Evolutionary conservation across 1,140 invertebrate species (phyloP), one percentile per base, ranked within the genome.

Genomic region (Physella acuta): DNA sequence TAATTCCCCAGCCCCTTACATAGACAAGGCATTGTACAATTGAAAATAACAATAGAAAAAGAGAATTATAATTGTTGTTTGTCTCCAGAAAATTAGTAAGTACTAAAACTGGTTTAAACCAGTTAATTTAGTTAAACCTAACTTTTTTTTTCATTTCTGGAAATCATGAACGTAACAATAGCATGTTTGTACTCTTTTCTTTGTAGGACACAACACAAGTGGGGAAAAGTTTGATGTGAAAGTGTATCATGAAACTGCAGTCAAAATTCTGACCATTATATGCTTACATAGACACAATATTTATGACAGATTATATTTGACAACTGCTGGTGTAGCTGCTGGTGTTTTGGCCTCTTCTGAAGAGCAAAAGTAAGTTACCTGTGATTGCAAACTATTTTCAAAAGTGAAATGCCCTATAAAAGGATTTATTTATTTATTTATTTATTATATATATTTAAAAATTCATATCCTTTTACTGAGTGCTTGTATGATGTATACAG

Each of bases 301-400:
- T 52, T 64, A 64, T 52, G 49, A 64, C 49, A 51, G 62, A 16
- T 30, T 64, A 2, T 64, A 64, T 34, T 16, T 64, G 16, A 64
- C n/a, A 31, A 64, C 62, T 5, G 62, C 62, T 33, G 30, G 39
- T 14, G n/a, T 64, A 17, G 39, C 30, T 3, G 62, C 62, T 1
- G 62, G 39, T 51, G 62, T 52, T n/a, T 30, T 64, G 44, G 28
- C 37, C 26, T 64, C 62, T 24, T 52, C 62, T 30, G 26, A 64
- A 33, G 62, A 64, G 26, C 62, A 64, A 33, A 64, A 33, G 62
- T 64, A 51, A n/a, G n/a, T n/a, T n/a, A n/a, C n/a, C n/a, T n/a
- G n/a, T n/a, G n/a, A n/a, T n/a, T n/a, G n/a, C n/a, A n/a, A n/a
- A n/a, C n/a, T n/a, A n/a, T n/a, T n/a, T n/a, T n/a, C n/a, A n/a